A percentile compares a stretch with the other conserved stretches of the same genome.
These are phyloP conservation scores for Hylomyscus alleni DNA, from an alignment of 2,797 vertebrate species.

Conservation along the genomic window DNA sequence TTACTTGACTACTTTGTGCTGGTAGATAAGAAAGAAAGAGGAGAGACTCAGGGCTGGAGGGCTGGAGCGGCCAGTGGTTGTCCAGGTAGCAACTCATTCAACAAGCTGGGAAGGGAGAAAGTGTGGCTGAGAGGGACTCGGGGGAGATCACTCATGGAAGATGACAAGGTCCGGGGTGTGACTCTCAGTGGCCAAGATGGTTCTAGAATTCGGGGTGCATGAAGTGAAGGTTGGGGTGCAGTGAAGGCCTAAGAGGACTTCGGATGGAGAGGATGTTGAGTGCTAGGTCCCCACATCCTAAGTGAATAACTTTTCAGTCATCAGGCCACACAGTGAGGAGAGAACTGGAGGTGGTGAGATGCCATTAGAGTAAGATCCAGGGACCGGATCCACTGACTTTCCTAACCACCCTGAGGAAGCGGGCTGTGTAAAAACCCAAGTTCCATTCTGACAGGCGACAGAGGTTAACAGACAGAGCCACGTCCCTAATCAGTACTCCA, in stretches of 20 bases:
- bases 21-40: too few relatives aligned
- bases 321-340: neutral
- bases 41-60: neutral
- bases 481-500: neutral
- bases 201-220: neutral
- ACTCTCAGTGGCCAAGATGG: neutral
- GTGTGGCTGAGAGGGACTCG: neutral
- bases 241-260: neutral
- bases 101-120: neutral
- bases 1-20: neutral
- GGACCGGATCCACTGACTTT: neutral
- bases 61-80: neutral
- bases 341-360: neutral
- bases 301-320: neutral
- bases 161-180: neutral
- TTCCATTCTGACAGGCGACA: neutral
- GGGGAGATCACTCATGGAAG: accelerated
- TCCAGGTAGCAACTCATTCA: neutral
- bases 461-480: neutral
- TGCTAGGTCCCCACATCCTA: neutral
- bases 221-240: neutral
- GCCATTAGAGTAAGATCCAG: neutral
- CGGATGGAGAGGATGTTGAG: neutral
- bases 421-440: neutral
- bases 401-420: accelerated